Percentiles rank a stretch among this genome's conserved stretches.
phyloP scores from a whole-genome alignment of 2,888 invertebrate species.

The Leptinotarsa haldemani region DNA sequence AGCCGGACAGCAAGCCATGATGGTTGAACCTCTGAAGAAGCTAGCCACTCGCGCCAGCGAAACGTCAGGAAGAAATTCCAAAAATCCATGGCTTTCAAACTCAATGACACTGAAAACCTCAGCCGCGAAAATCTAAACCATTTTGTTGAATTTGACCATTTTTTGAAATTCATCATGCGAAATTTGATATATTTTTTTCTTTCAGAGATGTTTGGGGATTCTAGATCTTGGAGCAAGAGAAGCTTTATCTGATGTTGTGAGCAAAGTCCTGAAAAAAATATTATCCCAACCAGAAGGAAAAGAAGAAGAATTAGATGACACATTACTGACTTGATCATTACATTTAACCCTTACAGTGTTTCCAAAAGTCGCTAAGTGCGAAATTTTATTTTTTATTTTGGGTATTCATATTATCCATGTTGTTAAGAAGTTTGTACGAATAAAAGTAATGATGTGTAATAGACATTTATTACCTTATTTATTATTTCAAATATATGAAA shows the following conservation, averaged over 20 bases:
- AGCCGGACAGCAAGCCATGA: too few relatives aligned
- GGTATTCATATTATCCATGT: constrained; percentile 15
- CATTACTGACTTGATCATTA: constrained; percentile 81
- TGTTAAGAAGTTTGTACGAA: constrained; percentile 17
- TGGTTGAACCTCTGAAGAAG: too few relatives aligned
- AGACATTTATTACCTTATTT: constrained; percentile 5
- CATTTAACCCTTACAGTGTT: constrained; percentile 14
- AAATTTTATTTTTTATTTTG: constrained; percentile 19
- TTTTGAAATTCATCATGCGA: constrained; percentile 20
- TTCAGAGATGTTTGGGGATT: constrained; percentile 78
- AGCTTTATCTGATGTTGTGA: constrained; percentile 88
- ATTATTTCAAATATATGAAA: constrained; percentile 8
- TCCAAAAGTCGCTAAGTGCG: constrained; percentile 27
- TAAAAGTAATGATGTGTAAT: constrained; percentile 19
- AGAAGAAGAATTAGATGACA: constrained; percentile 93
- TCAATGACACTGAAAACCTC: too few relatives aligned
- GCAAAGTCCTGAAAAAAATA: constrained; percentile 86
- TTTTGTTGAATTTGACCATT: not conserved
- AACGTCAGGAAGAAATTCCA: too few relatives aligned
- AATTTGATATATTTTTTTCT: constrained; percentile 42
- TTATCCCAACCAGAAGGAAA: constrained; percentile 82
- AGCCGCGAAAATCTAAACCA: too few relatives aligned
- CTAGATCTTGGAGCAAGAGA: constrained; percentile 91
- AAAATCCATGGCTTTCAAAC: too few relatives aligned
- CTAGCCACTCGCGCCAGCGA: too few relatives aligned